Evolutionary conservation across 2,797 vertebrate genomes (phyloP), one percentile per base, ranked within the genome.

Genomic region (Huso huso): DNA sequence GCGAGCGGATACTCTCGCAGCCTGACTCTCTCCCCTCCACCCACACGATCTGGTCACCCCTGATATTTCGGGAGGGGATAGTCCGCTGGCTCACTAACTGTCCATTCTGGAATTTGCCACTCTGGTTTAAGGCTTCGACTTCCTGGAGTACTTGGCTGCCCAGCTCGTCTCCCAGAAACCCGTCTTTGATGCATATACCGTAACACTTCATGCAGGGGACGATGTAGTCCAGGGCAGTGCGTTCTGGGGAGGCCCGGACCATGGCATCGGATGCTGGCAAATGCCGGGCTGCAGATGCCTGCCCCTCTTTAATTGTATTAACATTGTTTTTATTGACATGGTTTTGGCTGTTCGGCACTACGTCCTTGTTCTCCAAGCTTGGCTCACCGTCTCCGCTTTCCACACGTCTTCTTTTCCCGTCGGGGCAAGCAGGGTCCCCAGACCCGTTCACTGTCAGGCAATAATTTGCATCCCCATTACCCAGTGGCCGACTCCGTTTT

Each of bases 11-110:
- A 82, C 74, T 87, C 51, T 85, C 73, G 57, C 92, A 95, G 62
- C 89, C 90, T 0, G 85, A 85, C 75, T 95, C 92, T 0, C 78
- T 75, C 9, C 94, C 93, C 72, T 94, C 90, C 72, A 95, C 92
- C 94, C 94, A 95, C 69, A 93, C 88, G 18, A 96, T 93, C 87
- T 93, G 92, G 83, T 95, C 94, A 0, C 94, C 93, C 2, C 93
- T 86, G 75, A 96, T 94, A 80, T 77, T 92, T 59, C 82, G 74
- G 0, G 93, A 88, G 0, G 93, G 92, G 69, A 95, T 90, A 67
- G 72, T 87, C 74, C 84, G 87, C 79, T 93, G 93, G 83, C 90
- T 94, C 65, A 94, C 94, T 61, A 96, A 85, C 76, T 93, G 93
- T 57, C 94, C 93, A 0, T 89, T 93, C 0, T 81, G 79, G 72